Conservation (phyloP, 1,140 invertebrate genomes). For the Vollenhovia emeryi region DNA sequence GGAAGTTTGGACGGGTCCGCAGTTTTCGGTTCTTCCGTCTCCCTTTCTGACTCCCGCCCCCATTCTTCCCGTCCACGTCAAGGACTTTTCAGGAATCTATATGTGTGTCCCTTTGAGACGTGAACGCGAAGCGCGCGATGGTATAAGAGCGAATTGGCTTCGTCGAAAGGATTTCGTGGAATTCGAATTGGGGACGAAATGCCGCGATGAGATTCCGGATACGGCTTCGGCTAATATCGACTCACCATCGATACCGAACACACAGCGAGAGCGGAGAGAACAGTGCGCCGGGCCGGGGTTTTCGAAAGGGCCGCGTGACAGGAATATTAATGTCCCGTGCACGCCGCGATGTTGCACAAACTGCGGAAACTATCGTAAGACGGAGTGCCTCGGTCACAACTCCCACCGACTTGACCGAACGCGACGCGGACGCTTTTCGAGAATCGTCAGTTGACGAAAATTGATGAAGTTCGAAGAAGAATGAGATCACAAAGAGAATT, state of each 20-base stretch:
- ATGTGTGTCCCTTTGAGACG: conserved; percentile 44
- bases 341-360: conserved; percentile 50
- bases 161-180: conserved; percentile 67
- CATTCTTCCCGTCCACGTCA: conserved; percentile 23
- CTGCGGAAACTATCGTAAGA: conserved; percentile 64
- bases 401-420: conserved; percentile 38
- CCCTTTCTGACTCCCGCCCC: conserved; percentile 32
- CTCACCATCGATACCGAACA: conserved; percentile 49
- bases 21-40: conserved; percentile 56
- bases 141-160: conserved; percentile 65
- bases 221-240: conserved; percentile 58
- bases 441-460: conserved; percentile 54
- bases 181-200: conserved; percentile 71
- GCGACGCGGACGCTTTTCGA: conserved; percentile 33
- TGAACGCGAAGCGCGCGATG: conserved; percentile 3
- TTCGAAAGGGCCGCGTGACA: conserved; percentile 46
- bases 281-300: not conserved
- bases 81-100: conserved; percentile 69
- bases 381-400: conserved; percentile 41
- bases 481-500: conserved; percentile 32
- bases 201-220: conserved; percentile 57
- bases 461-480: conserved; percentile 49
- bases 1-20: conserved; percentile 35
- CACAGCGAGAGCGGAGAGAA: not conserved
- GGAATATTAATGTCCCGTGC: conserved; percentile 64